Evolutionary conservation across 2,113 vertebrate species (phyloP), one percentile per base, ranked within the genome.

Genomic region (Junco hyemalis): DNA sequence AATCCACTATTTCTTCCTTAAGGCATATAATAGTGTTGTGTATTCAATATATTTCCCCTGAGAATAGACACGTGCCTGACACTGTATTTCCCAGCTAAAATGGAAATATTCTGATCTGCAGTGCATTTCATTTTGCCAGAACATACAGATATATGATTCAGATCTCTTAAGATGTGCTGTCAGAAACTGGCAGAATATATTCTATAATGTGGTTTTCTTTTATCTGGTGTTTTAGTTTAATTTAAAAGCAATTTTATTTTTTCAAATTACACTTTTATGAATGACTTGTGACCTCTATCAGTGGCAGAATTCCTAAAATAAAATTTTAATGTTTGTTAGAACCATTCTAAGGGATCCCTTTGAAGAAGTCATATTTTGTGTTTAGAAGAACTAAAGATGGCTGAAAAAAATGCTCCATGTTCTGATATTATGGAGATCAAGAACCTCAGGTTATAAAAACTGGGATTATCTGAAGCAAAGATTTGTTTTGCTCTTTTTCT

Each of bases 391-490:
- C 11, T 77, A 47, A 86, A 95, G 50, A 85, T 56, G 19, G 40
- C 36, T 80, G 40, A 50, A 92, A 78, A 94, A 87, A 86, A 29
- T 8, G 11, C 44, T 93, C 79, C 4, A 21, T 79, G 80, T 44
- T 88, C 51, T 74, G 74, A 44, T 72, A 80, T 54, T 47, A 93
- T 70, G 20, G 17, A 96, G 74, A 78, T 81, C 35, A 93, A 86
- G 86, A 93, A 78, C 94, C 40, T 70, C 1, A 19, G 17, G 11
- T 47, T 70, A 71, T 82, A 86, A 97, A 94, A 74, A 74, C 59
- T 60, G 57, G 33, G 33, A 91, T 25, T 81, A 89, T 47, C 85
- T 95, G 76, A 94, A 96, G 38, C 48, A 93, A 95, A 77, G 26
- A 54, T 36, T 17, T 81, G 9, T 36, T 96, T 87, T 90, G 17